Conservation (phyloP, 53 echinoderm and acorn worm genomes). For the Apostichopus leukothele region DNA sequence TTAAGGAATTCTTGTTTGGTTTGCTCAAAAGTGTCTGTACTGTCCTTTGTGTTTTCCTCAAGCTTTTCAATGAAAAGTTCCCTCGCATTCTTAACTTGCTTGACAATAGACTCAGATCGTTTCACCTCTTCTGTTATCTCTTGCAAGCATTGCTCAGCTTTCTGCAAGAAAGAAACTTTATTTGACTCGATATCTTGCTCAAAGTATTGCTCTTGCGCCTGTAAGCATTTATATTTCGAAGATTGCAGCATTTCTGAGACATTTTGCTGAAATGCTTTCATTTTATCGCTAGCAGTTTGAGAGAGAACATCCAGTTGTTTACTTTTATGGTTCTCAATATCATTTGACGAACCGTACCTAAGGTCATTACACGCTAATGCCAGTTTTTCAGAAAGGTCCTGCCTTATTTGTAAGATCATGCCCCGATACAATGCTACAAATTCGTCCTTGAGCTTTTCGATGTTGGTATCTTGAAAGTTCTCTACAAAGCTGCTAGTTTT, state of each 20-base stretch:
- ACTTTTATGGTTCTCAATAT: not conserved
- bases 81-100: not conserved
- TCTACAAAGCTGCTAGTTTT: slow-evolving; percentile 7
- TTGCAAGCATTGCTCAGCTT: not conserved
- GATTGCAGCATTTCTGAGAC: slow-evolving; percentile 2
- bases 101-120: not conserved
- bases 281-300: not conserved
- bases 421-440: slow-evolving; percentile 4
- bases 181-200: not conserved
- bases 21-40: not conserved
- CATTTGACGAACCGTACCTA: not conserved
- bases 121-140: not conserved
- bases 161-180: not conserved
- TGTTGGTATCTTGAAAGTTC: slow-evolving; percentile 17
- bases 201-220: slow-evolving; percentile 2
- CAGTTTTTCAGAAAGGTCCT: not conserved
- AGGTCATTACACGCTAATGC: slow-evolving; percentile 5
- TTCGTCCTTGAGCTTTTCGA: slow-evolving; percentile 28
- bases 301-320: not conserved
- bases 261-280: not conserved
- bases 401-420: not conserved
- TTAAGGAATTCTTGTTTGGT: not conserved
- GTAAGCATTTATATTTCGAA: not conserved
- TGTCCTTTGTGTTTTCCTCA: too few species aligned
- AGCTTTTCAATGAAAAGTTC: not conserved